phyloP scores from a whole-genome alignment of 2,113 vertebrate species.

The Ceyx melanurus region DNA sequence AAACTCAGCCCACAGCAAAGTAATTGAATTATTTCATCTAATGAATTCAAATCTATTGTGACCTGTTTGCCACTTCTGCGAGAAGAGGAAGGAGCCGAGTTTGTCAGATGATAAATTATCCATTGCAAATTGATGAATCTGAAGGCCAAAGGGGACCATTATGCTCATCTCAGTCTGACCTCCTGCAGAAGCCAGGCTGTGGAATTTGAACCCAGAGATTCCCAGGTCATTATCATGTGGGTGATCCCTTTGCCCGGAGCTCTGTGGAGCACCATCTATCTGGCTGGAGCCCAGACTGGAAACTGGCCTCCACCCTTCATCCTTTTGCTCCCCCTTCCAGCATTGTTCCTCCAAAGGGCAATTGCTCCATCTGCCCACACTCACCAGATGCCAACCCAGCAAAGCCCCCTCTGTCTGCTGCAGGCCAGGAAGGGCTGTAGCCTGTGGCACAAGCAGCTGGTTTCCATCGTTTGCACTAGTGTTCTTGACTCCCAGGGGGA shows the following conservation, averaged over 20 bases:
- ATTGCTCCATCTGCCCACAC: not conserved
- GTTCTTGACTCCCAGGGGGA: not conserved
- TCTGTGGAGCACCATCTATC: not conserved
- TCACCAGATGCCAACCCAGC: not conserved
- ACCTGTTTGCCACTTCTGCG: not conserved
- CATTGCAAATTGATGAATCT: conserved; percentile 5
- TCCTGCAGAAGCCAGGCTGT: not conserved
- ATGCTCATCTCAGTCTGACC: not conserved
- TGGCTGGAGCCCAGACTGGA: conserved; percentile 11
- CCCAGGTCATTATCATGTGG: not conserved
- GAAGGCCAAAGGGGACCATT: conserved; percentile 26
- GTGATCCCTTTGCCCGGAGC: not conserved
- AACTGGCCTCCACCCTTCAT: conserved; percentile 29
- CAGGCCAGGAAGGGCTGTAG: not conserved
- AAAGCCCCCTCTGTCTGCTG: not conserved
- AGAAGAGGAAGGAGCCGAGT: not conserved
- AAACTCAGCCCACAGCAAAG: conserved; percentile 23
- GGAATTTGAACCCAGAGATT: not conserved
- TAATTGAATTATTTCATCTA: not conserved
- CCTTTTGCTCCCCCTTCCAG: conserved; percentile 17
- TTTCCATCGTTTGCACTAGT: not conserved
- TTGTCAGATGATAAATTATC: conserved; percentile 41
- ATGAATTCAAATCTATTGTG: conserved; percentile 36
- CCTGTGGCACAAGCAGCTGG: not conserved
- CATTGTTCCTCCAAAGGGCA: conserved; percentile 42